Evolutionary conservation across 1,140 invertebrate genomes (phyloP).

Genomic region (Leptopilina clavipes): DNA sequence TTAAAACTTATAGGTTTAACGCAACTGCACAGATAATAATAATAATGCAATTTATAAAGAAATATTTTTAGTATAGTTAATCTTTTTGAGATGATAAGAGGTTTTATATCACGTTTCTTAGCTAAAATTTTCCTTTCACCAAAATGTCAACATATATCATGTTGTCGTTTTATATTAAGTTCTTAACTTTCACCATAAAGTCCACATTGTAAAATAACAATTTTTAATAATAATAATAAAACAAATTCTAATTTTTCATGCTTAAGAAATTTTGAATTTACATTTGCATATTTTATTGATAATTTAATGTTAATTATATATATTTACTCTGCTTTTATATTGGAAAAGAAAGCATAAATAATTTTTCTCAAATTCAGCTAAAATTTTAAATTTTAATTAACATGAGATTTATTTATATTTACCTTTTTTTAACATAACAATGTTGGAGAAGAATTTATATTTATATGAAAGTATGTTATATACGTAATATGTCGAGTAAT

Average conservation of each 20-base stretch:
- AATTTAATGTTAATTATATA: background rate
- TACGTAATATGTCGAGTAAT: constrained; percentile 30
- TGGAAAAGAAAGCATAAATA: background rate
- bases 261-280: background rate
- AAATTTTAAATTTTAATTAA: background rate
- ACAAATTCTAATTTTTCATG: background rate
- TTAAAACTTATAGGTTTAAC: background rate
- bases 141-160: constrained; percentile 22
- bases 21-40: background rate
- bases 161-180: constrained; percentile 16
- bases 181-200: constrained; percentile 10
- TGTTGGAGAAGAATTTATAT: constrained; percentile 19
- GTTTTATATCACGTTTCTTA: constrained; percentile 9
- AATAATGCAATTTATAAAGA: background rate
- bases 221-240: background rate
- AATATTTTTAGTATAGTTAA: background rate
- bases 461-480: constrained; percentile 10
- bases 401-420: background rate
- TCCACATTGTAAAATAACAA: constrained; percentile 16
- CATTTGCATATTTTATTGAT: background rate
- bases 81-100: constrained; percentile 15
- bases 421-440: background rate
- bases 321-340: background rate
- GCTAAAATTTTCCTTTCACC: constrained; percentile 20
- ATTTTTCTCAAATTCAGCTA: background rate